A percentile compares a stretch with the other conserved stretches of the same genome.
Conservation (phyloP, 2,113 vertebrate species). For the Channa argus region DNA sequence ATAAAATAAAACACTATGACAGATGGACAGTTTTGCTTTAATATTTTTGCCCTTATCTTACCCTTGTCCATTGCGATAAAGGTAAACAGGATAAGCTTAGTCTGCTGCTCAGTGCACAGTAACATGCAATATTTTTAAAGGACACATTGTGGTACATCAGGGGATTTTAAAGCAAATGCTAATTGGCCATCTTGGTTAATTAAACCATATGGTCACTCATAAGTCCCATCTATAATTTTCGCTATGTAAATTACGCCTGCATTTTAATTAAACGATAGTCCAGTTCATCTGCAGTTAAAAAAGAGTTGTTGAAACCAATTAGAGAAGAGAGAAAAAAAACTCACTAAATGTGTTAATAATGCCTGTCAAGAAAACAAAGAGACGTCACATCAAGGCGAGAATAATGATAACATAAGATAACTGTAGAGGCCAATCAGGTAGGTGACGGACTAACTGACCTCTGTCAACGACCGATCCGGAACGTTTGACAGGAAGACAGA, state of each 20-base stretch:
- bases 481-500: not conserved
- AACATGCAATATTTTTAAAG: constrained; percentile 10
- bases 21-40: constrained; percentile 67
- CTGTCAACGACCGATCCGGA: not conserved
- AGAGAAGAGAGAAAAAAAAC: too few species aligned
- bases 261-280: too few species aligned
- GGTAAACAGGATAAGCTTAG: constrained; percentile 17
- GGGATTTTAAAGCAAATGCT: constrained; percentile 38
- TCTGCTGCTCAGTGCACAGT: constrained; percentile 1
- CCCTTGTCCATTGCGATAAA: constrained; percentile 58
- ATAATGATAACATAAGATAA: not conserved
- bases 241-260: not conserved
- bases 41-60: constrained; percentile 47
- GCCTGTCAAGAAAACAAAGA: not conserved
- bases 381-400: not conserved
- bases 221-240: constrained; percentile 2
- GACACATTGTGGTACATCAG: constrained; percentile 7
- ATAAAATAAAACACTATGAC: constrained; percentile 49
- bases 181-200: constrained; percentile 34
- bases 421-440: not conserved
- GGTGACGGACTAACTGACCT: too few species aligned
- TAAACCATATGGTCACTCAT: constrained; percentile 32
- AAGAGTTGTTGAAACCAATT: too few species aligned
- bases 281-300: too few species aligned
- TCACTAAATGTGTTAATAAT: not conserved